A percentile compares a stretch with the other conserved stretches of the same genome.
Evolutionary conservation across 2,888 invertebrate genomes (phyloP).

Genomic region (Zhengitettix transpicula): DNA sequence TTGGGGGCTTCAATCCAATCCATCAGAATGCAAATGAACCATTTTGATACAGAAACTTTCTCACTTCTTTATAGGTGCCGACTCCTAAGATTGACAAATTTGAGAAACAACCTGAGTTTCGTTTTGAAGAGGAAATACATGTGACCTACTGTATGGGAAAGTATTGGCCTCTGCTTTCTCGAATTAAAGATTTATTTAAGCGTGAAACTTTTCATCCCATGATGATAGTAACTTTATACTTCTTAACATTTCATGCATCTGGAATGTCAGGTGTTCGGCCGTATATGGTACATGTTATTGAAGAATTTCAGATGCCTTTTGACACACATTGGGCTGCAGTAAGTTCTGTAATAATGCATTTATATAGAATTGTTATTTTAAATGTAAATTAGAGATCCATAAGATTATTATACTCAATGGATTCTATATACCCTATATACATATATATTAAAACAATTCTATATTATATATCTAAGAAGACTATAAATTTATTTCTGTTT

Average conservation of each 20-base stretch:
- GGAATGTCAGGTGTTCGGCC: constrained; percentile 34
- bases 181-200: constrained; percentile 24
- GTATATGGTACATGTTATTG: constrained; percentile 37
- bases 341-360: constrained; percentile 18
- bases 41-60: too few relatives aligned
- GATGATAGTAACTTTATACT: constrained; percentile 32
- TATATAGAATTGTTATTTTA: background rate
- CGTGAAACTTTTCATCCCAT: constrained; percentile 37
- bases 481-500: constrained; percentile 11
- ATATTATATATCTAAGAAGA: background rate
- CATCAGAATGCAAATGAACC: too few relatives aligned
- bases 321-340: constrained; percentile 32
- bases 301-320: constrained; percentile 21
- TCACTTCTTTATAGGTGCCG: too few relatives aligned
- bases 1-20: too few relatives aligned
- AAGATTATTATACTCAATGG: too few relatives aligned
- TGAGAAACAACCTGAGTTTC: too few relatives aligned
- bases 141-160: too few relatives aligned
- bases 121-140: too few relatives aligned
- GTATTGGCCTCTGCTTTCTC: background rate
- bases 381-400: too few relatives aligned
- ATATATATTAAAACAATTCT: too few relatives aligned
- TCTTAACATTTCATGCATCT: constrained; percentile 34
- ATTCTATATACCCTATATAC: background rate
- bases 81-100: too few relatives aligned